These are phyloP conservation scores for Drosophila gaucha DNA, from an alignment of 2,888 invertebrate genomes.

Conservation along the genomic window DNA sequence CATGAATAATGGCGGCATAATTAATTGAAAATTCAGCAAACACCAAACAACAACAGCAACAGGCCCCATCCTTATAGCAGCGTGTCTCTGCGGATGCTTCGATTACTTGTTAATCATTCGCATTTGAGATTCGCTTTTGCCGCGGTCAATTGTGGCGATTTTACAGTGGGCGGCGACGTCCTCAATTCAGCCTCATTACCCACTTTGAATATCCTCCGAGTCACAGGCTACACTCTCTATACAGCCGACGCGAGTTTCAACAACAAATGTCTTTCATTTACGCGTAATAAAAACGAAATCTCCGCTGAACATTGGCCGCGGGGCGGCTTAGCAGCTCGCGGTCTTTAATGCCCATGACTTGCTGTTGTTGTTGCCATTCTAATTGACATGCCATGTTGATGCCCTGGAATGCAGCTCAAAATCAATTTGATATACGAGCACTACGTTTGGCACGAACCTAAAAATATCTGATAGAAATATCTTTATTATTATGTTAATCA, in stretches of 20 bases:
- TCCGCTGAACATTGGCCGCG: slow-evolving; percentile 58
- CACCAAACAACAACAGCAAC: not conserved
- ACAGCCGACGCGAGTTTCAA: slow-evolving; percentile 31
- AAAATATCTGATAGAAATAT: no score
- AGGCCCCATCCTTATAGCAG: no score
- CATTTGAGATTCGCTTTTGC: slow-evolving; percentile 38
- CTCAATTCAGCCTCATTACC: slow-evolving; percentile 12
- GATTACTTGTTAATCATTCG: slow-evolving; percentile 69
- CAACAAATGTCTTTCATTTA: slow-evolving; percentile 71
- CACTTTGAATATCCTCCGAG: not conserved
- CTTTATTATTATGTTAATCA: no score
- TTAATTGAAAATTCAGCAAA: slow-evolving; percentile 35
- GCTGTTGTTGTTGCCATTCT: slow-evolving; percentile 18
- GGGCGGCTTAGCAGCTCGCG: slow-evolving; percentile 28
- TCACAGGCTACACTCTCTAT: not conserved
- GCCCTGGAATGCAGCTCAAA: no score
- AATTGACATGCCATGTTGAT: no score
- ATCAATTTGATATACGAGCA: not conserved
- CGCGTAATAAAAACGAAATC: slow-evolving; percentile 74
- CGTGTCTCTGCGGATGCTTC: slow-evolving; percentile 28
- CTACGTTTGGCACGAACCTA: no score
- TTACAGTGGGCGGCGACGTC: slow-evolving; percentile 13
- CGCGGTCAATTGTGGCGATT: slow-evolving; percentile 41
- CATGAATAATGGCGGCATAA: slow-evolving; percentile 45
- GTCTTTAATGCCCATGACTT: slow-evolving; percentile 50